These are phyloP conservation scores for Zaprionus ghesquierei DNA, from an alignment of 1,140 invertebrate species.

Conservation along the genomic window DNA sequence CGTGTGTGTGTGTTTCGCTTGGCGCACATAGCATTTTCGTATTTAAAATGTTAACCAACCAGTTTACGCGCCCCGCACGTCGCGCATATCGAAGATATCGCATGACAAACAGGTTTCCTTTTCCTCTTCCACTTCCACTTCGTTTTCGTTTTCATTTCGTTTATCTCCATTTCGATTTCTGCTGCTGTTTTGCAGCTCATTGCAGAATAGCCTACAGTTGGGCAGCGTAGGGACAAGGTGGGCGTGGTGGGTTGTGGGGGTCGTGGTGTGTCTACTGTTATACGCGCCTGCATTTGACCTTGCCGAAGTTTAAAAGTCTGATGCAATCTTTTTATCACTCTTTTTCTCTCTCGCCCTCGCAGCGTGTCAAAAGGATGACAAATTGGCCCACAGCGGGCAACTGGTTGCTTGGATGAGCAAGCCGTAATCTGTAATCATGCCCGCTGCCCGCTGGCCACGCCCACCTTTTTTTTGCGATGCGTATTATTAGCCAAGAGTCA, in stretches of 20 bases:
- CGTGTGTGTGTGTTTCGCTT: neutral
- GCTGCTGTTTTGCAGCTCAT: neutral
- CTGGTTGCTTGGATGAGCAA: neutral
- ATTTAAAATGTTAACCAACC: conserved; percentile 29
- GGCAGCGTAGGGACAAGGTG: neutral
- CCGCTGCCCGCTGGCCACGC: neutral
- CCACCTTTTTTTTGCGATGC: neutral
- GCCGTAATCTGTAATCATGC: neutral
- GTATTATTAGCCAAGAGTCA: neutral
- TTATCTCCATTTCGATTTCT: neutral
- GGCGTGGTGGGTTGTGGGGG: too few relatives aligned
- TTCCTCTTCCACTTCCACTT: neutral
- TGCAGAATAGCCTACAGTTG: neutral
- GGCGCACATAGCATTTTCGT: neutral
- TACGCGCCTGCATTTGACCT: conserved; percentile 43
- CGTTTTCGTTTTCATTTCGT: conserved; percentile 1
- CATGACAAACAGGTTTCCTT: conserved; percentile 27
- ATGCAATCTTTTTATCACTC: conserved; percentile 19
- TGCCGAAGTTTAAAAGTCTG: conserved; percentile 47
- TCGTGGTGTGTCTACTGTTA: conserved; percentile 21
- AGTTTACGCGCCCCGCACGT: conserved; percentile 14
- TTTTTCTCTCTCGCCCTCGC: neutral
- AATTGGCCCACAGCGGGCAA: neutral
- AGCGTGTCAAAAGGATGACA: neutral
- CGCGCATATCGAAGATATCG: conserved; percentile 1